A percentile compares a stretch with the other conserved stretches of the same genome.
Conservation (phyloP, 2,113 vertebrate genomes). For the Hydrochoerus hydrochaeris region DNA sequence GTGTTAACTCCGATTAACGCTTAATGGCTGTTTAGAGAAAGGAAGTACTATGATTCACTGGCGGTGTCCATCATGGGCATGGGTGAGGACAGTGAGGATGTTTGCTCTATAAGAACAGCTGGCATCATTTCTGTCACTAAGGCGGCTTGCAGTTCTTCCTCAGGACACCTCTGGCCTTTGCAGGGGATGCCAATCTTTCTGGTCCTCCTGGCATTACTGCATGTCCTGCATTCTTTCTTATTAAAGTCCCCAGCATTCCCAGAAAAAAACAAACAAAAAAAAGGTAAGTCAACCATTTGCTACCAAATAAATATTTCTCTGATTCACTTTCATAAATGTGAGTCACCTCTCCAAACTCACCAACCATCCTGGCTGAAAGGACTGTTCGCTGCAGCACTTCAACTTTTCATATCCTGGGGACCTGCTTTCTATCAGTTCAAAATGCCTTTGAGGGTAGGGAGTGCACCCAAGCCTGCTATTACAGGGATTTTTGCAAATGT, state of each 20-base stretch:
- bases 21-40: neutral
- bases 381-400: neutral
- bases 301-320: neutral
- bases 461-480: neutral
- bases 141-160: neutral
- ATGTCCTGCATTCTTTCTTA: neutral
- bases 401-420: neutral
- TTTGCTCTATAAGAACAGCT: neutral
- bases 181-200: neutral
- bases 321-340: conserved; percentile 20
- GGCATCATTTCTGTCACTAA: neutral
- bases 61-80: neutral
- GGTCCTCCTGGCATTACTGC: neutral
- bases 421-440: conserved; percentile 59
- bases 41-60: neutral
- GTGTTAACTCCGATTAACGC: neutral
- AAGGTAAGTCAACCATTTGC: neutral
- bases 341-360: conserved; percentile 15
- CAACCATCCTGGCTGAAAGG: neutral
- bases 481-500: conserved; percentile 1
- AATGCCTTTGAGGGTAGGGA: neutral
- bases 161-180: neutral
- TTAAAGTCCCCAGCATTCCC: neutral
- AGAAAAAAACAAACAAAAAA: too few species aligned
- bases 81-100: neutral